Base-by-base conservation (phyloP, 1,140 invertebrate species). In the Euura saliciscinereae region DNA sequence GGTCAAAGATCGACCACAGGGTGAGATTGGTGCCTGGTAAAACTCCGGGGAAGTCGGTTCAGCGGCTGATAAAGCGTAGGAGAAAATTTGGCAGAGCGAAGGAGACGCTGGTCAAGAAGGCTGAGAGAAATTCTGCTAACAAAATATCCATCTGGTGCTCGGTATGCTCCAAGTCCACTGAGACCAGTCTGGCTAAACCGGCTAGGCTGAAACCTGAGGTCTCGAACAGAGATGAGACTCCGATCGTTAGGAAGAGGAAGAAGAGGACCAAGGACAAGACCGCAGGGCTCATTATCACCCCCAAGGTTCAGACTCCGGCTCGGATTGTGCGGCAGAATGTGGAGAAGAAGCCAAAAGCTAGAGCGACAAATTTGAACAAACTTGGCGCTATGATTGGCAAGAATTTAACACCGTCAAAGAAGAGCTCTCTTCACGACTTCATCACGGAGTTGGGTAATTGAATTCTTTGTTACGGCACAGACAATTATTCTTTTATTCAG, bases 81-180 rank as follows among this genome's bases (percentile, higher is more conserved):
- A 73, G 73, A 11, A 72, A 66, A 46, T 71, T 81, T 68, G 72
- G 84, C n/a, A 82, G 74, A 71, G 78, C 75, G 70, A 71, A 74
- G n/a, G 69, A 46, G 44, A 78, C 76, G 44, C 76, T 86, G 13
- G 71, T 73, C 42, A 59, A 78, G 65, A 85, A 84, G 70, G 78
- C 80, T 69, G 66, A 75, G 65, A 79, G 79, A 74, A 84, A 80
- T 65, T 77, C 75, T 72, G 80, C 64, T 66, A 85, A 86, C 66
- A 81, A 79, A 69, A 67, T 86, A 8, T n/a, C 76, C 28, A 80
- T 84, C 3, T 82, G 78, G 69, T 87, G 85, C 64, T 80, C 74
- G 0, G 71, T 79, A 8, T 87, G 85, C 68, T 80, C 65, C 1
- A 75, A 80, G 68, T 79, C 66, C 2, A 83, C 83, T 6, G 7